A percentile compares a stretch with the other conserved stretches of the same genome.
phyloP scores from a whole-genome alignment of 2,113 vertebrate genomes.

The Syngnathus scovelli region DNA sequence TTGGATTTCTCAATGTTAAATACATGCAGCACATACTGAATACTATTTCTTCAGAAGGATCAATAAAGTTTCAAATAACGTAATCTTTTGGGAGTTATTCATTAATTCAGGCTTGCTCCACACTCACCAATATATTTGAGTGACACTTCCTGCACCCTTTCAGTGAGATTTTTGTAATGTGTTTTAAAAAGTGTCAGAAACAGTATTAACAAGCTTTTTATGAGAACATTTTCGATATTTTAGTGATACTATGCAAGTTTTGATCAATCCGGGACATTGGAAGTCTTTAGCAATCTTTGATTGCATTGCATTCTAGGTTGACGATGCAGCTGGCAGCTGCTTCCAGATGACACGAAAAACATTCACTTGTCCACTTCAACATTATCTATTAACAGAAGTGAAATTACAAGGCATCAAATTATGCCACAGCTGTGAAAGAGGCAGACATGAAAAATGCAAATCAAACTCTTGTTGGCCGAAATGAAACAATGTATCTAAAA shows the following conservation, averaged over 20 bases:
- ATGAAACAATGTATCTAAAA: no score
- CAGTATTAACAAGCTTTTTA: neutral
- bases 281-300: constrained; percentile 33
- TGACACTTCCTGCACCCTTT: no score
- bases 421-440: constrained; percentile 43
- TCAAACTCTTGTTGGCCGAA: no score
- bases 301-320: constrained; percentile 55
- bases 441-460: constrained; percentile 18
- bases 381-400: constrained; percentile 57
- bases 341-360: constrained; percentile 57
- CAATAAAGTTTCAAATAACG: no score
- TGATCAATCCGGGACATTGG: constrained; percentile 36
- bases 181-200: no score
- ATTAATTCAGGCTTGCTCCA: no score
- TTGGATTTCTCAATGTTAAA: no score
- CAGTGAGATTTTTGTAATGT: no score
- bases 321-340: constrained; percentile 61
- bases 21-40: no score
- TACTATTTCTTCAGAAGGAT: no score
- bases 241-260: neutral
- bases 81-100: no score
- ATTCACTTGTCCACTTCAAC: constrained; percentile 50
- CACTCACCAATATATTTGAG: no score
- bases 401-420: constrained; percentile 46
- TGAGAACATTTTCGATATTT: neutral